Percentiles rank a stretch among this genome's conserved stretches.
Conservation (phyloP, 1,140 invertebrate genomes). For the Paracyclopina nana region DNA sequence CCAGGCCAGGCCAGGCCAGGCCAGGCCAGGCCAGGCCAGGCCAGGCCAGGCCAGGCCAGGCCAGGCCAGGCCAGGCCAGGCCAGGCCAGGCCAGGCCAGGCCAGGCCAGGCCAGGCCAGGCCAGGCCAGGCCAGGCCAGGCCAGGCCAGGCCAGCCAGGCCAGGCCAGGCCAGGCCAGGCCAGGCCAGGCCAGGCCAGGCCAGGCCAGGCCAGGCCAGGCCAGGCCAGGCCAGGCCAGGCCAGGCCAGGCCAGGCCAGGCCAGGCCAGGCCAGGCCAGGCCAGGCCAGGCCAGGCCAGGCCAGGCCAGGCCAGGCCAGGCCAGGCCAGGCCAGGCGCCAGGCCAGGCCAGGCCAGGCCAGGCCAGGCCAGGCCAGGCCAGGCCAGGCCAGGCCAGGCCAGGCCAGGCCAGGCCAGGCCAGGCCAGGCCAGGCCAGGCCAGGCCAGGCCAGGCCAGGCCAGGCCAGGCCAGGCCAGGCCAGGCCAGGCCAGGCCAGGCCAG, state of each 20-base stretch:
- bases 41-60: constrained; percentile 13
- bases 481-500: constrained; percentile 22
- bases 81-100: constrained; percentile 13
- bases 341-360: constrained; percentile 19
- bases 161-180: constrained; percentile 12
- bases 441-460: constrained; percentile 21
- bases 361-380: constrained; percentile 21
- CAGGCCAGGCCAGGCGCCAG: constrained; percentile 21
- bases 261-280: constrained; percentile 19
- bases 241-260: constrained; percentile 19
- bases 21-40: constrained; percentile 21
- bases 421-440: constrained; percentile 21
- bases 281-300: constrained; percentile 21
- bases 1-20: constrained; percentile 20
- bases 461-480: constrained; percentile 21
- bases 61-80: constrained; percentile 13
- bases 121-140: constrained; percentile 17
- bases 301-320: constrained; percentile 21
- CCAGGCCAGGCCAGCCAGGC: constrained; percentile 17
- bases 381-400: constrained; percentile 21
- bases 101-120: constrained; percentile 6
- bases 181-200: constrained; percentile 20
- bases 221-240: constrained; percentile 12
- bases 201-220: constrained; percentile 19
- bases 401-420: constrained; percentile 21